phyloP scores from a whole-genome alignment of 2,888 invertebrate genomes.

The Cybosia mesomella region DNA sequence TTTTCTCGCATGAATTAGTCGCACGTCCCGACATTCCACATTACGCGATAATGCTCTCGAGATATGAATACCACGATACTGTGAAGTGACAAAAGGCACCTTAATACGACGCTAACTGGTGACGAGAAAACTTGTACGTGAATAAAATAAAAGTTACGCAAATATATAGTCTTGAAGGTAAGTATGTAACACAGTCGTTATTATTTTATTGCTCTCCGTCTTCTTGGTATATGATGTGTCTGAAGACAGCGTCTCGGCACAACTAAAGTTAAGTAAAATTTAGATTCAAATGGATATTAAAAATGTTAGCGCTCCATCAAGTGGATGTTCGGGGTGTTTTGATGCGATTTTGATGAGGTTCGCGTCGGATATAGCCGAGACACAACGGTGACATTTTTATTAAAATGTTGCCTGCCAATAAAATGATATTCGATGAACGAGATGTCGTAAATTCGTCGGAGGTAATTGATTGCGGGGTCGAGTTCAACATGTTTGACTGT shows the following conservation, averaged over 20 bases:
- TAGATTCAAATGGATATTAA: slow-evolving; percentile 78
- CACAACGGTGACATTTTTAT: slow-evolving; percentile 69
- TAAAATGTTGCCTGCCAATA: slow-evolving; percentile 69
- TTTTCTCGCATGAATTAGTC: slow-evolving; percentile 80
- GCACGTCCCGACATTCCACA: slow-evolving; percentile 73
- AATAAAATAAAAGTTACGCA: slow-evolving; percentile 24
- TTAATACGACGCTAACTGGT: slow-evolving; percentile 62
- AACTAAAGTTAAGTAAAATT: slow-evolving; percentile 71
- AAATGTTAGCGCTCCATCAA: slow-evolving; percentile 66
- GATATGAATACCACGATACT: slow-evolving; percentile 62
- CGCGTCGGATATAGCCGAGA: slow-evolving; percentile 51
- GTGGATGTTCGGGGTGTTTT: slow-evolving; percentile 68
- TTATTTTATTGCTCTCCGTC: slow-evolving; percentile 69
- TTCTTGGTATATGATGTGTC: slow-evolving; percentile 65
- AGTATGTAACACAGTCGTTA: slow-evolving; percentile 62
- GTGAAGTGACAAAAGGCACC: slow-evolving; percentile 60
- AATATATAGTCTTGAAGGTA: slow-evolving; percentile 43
- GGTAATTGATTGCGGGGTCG: slow-evolving; percentile 66
- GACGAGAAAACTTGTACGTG: slow-evolving; percentile 43
- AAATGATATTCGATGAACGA: slow-evolving; percentile 66
- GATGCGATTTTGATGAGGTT: slow-evolving; percentile 81
- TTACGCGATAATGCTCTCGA: slow-evolving; percentile 59
- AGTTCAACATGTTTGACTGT: slow-evolving; percentile 57
- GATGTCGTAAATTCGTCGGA: slow-evolving; percentile 66
- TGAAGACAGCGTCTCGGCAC: slow-evolving; percentile 61